phyloP scores from a whole-genome alignment of 2,888 invertebrate species.

The Lasioglossum oenotherae region DNA sequence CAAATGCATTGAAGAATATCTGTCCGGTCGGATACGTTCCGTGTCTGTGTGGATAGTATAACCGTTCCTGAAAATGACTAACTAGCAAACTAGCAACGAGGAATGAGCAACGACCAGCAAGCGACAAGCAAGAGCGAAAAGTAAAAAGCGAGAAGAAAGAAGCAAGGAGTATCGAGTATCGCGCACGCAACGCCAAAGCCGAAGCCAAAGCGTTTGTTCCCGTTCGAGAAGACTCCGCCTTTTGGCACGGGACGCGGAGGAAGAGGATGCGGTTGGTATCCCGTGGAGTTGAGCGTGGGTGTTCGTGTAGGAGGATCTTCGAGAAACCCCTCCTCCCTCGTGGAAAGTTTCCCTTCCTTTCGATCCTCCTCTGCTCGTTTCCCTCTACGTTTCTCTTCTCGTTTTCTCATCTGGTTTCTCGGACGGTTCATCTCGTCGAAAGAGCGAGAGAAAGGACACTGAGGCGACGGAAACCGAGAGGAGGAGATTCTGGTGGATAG shows the following conservation, averaged over 20 bases:
- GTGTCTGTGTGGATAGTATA: too few relatives aligned
- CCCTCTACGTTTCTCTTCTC: background rate
- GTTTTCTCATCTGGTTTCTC: constrained; percentile 31
- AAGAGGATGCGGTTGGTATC: constrained; percentile 55
- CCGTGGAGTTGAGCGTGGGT: constrained; percentile 74
- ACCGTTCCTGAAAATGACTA: background rate
- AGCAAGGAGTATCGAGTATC: background rate
- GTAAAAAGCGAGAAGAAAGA: background rate
- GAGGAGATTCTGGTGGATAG: constrained; percentile 44
- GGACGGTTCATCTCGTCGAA: constrained; percentile 32
- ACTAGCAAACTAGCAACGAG: background rate
- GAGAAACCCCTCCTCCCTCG: constrained; percentile 75
- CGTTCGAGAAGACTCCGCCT: constrained; percentile 67
- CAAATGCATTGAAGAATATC: too few relatives aligned
- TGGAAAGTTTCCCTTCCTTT: constrained; percentile 62
- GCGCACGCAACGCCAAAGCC: constrained; percentile 35
- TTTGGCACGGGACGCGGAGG: constrained; percentile 58
- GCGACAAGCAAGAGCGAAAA: background rate
- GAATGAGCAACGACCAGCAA: background rate
- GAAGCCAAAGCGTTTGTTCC: constrained; percentile 26
- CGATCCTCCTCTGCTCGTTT: constrained; percentile 53
- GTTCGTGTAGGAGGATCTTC: constrained; percentile 78
- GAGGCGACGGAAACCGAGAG: constrained; percentile 40
- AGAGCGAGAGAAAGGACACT: constrained; percentile 24
- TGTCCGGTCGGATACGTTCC: too few relatives aligned